Base-by-base conservation (phyloP, 2,113 vertebrate species). In the Forbesichthys papilliferus region DNA sequence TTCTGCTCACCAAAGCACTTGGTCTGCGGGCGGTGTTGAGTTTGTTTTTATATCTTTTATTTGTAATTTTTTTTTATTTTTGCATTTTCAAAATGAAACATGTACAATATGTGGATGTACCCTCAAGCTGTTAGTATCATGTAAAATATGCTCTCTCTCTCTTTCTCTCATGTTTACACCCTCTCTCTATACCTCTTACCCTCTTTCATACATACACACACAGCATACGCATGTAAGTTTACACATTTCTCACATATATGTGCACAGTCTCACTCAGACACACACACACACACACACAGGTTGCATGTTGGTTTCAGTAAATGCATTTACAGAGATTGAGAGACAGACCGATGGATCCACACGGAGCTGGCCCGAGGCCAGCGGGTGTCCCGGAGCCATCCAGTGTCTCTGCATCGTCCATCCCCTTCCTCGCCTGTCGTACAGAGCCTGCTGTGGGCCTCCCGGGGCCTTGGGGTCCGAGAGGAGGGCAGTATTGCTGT, bases 1-100 rank as follows among this genome's bases (percentile, higher is more conserved):
- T 70, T 69, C 78, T 76, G 75, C 70, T 53, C 79, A 79, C 73
- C 75, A 67, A 82, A 87, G 84, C 86, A 87, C 82, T 90, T 87
- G 74, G 78, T 86, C 84, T 87, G 74, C 73, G 58, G 85, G 74
- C 81, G 77, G 78, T 75, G 86, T 64, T 63, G 68, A 63, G 72
- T 83, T 82, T 79, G 83, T 80, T 81, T 74, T 72, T 82, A 70
- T 27, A 27, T 27, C 27, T 27, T 27, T 67, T 51, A 57, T 75
- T 74, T 59, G 48, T 11, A 74, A 71, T 64, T 64, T 78, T 63
- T 63, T 66, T 73, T 55, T 66, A 14, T 52, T 76, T 84, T 80
- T 71, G 48, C 49, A 54, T 83, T 85, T 85, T 78, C 48, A 66
- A 71, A 76, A 54, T 74, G 70, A 73, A 79, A 62, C 64, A 86